Conservation (phyloP, 2,797 vertebrate species). For the Sarcophilus harrisii region DNA sequence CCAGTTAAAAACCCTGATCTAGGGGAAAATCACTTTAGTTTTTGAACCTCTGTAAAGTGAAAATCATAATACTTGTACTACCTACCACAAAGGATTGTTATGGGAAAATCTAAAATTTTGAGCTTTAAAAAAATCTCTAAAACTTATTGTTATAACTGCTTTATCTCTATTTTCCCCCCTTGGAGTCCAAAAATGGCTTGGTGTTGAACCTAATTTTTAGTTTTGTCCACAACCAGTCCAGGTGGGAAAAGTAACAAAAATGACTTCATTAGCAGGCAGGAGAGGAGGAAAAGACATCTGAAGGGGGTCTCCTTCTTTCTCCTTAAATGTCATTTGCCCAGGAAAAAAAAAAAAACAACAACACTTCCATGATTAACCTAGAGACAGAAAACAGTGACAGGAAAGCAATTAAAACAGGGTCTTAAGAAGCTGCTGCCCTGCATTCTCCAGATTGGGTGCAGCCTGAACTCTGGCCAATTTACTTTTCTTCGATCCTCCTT, state of each 20-base stretch:
- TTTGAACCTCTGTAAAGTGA: not conserved
- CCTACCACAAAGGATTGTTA: not conserved
- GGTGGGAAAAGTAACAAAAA: not conserved
- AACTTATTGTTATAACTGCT: not conserved
- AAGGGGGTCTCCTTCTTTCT: not conserved
- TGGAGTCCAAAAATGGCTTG: not conserved
- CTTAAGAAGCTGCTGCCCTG: not conserved
- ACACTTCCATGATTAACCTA: not conserved
- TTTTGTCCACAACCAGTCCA: not conserved
- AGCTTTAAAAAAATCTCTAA: no score
- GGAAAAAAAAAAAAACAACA: not conserved
- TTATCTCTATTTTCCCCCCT: not conserved
- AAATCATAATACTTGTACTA: not conserved
- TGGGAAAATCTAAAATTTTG: no score
- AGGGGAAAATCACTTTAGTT: not conserved
- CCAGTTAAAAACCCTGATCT: not conserved
- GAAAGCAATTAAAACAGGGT: not conserved
- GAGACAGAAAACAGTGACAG: fast-evolving
- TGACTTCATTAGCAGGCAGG: not conserved
- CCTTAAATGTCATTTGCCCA: not conserved
- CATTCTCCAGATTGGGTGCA: not conserved
- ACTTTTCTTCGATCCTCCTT: not conserved
- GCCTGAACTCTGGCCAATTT: not conserved
- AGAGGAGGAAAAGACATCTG: not conserved
- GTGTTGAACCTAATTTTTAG: not conserved